Percentiles rank a stretch among this genome's conserved stretches.
Conservation (phyloP, 2,797 vertebrate genomes). For the Scarus forsteni region DNA sequence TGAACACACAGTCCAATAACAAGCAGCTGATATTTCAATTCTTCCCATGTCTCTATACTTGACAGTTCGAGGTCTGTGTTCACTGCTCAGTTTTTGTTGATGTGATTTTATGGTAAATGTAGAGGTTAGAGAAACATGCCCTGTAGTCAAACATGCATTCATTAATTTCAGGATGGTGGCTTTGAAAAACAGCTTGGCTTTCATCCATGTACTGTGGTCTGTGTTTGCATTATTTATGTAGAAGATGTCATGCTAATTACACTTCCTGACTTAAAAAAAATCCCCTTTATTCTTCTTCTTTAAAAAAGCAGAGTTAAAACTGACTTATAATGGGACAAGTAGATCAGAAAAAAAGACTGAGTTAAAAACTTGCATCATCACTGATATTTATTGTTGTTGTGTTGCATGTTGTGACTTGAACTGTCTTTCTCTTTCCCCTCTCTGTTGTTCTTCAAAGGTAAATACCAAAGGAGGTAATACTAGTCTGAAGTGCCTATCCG, state of each 20-base stretch:
- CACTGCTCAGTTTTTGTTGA: conserved; percentile 24
- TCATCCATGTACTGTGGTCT: conserved; percentile 2
- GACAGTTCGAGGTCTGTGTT: conserved; percentile 40
- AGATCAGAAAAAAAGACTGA: too few species aligned
- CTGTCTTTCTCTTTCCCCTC: too few species aligned
- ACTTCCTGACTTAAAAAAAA: not conserved
- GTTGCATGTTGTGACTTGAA: too few species aligned
- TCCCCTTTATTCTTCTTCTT: not conserved
- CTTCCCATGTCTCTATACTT: conserved; percentile 31
- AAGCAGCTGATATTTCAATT: conserved; percentile 68
- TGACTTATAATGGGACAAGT: not conserved
- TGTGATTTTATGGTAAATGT: conserved; percentile 20
- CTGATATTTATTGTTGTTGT: not conserved
- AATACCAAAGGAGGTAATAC: too few species aligned
- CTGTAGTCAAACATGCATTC: conserved; percentile 18
- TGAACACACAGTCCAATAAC: conserved; percentile 69
- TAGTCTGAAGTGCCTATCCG: too few species aligned
- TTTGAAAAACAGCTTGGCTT: conserved; percentile 19
- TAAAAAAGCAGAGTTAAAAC: not conserved
- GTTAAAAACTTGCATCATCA: not conserved
- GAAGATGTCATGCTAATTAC: not conserved
- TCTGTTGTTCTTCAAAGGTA: too few species aligned
- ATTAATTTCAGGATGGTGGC: conserved; percentile 21
- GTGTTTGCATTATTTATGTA: conserved; percentile 24
- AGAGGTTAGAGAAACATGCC: conserved; percentile 31